Conservation (phyloP, 2,113 vertebrate genomes). For the Siniperca knerii region DNA sequence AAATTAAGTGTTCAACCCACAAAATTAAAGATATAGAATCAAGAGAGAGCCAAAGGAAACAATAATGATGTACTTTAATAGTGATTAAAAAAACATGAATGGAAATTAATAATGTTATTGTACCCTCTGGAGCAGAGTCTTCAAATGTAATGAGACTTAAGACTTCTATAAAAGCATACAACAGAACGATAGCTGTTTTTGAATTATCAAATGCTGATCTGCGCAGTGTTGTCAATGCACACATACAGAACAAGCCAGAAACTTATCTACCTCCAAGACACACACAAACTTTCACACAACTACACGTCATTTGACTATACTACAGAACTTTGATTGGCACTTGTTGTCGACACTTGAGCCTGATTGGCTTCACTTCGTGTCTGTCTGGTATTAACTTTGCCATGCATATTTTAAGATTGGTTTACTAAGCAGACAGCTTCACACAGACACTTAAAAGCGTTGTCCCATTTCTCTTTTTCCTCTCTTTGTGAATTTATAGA, state of each 20-base stretch:
- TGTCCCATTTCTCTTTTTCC: background rate
- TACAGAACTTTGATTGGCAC: constrained; percentile 47
- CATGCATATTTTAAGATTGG: constrained; percentile 48
- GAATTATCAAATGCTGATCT: background rate
- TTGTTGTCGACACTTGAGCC: constrained; percentile 39
- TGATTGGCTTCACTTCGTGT: constrained; percentile 38
- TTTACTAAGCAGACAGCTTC: constrained; percentile 25
- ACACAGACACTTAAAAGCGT: constrained; percentile 2
- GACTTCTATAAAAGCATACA: background rate
- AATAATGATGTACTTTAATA: background rate
- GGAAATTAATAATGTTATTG: background rate
- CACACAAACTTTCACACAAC: constrained; percentile 11
- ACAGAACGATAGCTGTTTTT: background rate
- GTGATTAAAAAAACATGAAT: background rate
- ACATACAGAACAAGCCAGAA: background rate
- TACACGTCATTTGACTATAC: constrained; percentile 5
- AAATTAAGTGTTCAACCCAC: background rate
- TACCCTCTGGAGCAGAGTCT: background rate
- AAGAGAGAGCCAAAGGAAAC: background rate
- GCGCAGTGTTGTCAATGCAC: background rate
- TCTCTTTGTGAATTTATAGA: constrained; percentile 24
- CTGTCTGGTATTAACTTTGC: constrained; percentile 27
- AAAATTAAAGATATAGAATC: background rate
- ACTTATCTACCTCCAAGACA: background rate
- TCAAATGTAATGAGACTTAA: background rate